Evolutionary conservation across 2,888 invertebrate genomes (phyloP).

Genomic region (Diarsia brunnea): DNA sequence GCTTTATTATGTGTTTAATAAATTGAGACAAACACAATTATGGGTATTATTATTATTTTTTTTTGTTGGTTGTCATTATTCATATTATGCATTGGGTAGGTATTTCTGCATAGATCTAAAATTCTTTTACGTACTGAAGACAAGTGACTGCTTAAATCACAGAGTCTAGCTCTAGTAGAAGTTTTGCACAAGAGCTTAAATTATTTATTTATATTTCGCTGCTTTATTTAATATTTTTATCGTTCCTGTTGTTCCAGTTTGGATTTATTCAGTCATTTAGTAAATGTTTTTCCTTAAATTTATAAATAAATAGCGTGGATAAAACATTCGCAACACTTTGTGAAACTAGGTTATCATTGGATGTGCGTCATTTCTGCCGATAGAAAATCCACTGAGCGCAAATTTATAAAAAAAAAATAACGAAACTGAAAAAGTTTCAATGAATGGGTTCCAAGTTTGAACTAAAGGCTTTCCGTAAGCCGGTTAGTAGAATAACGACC

Average conservation of each 20-base stretch:
- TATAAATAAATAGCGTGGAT: too few relatives aligned
- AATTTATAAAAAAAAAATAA: not conserved
- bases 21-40: not conserved
- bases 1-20: not conserved
- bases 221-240: too few relatives aligned
- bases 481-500: conserved; percentile 23
- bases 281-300: too few relatives aligned
- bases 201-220: too few relatives aligned
- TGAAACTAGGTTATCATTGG: too few relatives aligned
- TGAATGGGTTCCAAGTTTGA: not conserved
- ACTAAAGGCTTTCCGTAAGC: not conserved
- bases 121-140: not conserved
- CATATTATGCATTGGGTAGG: not conserved
- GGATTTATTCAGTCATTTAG: too few relatives aligned
- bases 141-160: too few relatives aligned
- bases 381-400: not conserved
- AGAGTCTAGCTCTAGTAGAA: not conserved
- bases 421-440: not conserved
- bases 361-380: not conserved
- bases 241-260: too few relatives aligned
- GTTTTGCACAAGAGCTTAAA: not conserved
- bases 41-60: not conserved
- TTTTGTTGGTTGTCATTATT: not conserved
- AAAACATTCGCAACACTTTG: too few relatives aligned
- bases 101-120: not conserved